Evolutionary conservation across 2,888 invertebrate species (phyloP).

Genomic region (Parnassius mnemosyne): DNA sequence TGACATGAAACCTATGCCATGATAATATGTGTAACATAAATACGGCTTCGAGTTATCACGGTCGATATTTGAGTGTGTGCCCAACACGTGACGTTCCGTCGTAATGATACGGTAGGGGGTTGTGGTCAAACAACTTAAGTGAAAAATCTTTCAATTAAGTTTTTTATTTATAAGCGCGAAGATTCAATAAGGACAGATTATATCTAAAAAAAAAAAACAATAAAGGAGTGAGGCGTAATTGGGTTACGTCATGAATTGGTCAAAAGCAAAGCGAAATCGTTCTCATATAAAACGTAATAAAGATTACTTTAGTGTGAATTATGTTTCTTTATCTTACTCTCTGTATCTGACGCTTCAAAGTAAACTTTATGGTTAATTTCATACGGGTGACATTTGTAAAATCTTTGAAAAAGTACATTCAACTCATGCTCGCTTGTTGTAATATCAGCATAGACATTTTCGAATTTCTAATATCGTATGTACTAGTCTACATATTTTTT

Average conservation of each 20-base stretch:
- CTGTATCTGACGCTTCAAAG: neutral
- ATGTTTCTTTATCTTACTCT: neutral
- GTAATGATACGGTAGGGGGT: no score
- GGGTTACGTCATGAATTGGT: constrained; percentile 10
- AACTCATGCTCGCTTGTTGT: constrained; percentile 10
- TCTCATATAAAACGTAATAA: neutral
- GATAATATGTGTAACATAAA: no score
- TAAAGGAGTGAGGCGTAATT: constrained; percentile 10
- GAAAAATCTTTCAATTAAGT: constrained; percentile 2
- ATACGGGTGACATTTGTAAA: constrained; percentile 6
- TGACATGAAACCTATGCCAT: no score
- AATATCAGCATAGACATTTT: neutral
- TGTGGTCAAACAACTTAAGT: neutral
- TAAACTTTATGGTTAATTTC: neutral
- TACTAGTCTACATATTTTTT: neutral
- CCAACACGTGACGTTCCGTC: no score
- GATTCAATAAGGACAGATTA: constrained; percentile 16
- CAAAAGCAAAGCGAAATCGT: neutral
- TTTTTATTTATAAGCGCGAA: constrained; percentile 9
- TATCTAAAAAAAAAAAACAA: constrained; percentile 8
- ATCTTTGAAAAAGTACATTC: constrained; percentile 7
- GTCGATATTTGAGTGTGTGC: no score
- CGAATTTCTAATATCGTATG: neutral
- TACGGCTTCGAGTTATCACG: neutral
- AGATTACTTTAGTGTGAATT: constrained; percentile 3